A percentile compares a stretch with the other conserved stretches of the same genome.
These are phyloP conservation scores for Drosophila nigritarsus DNA, from an alignment of 2,888 invertebrate species.

Conservation along the genomic window DNA sequence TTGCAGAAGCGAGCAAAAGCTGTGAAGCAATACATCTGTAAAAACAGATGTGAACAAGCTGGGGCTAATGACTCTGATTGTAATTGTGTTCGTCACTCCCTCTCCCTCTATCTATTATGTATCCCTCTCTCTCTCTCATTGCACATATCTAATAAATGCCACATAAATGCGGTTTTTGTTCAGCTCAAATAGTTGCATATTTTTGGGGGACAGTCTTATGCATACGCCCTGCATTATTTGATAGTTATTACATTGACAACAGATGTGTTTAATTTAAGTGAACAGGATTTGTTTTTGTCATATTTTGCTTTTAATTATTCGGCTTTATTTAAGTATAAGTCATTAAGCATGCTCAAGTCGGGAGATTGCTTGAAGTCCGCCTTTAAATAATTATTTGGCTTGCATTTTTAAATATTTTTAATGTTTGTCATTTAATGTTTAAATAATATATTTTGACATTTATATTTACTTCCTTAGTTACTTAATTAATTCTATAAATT, in stretches of 20 bases:
- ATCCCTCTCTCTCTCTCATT: neutral
- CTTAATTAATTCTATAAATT: neutral
- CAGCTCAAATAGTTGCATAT: conserved; percentile 24
- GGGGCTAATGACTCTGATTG: conserved; percentile 59
- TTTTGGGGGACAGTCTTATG: neutral
- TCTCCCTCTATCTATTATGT: neutral
- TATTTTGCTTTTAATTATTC: conserved; percentile 8
- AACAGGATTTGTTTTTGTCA: conserved; percentile 1
- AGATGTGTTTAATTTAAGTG: conserved; percentile 3
- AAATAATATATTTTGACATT: neutral
- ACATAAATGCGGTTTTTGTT: conserved; percentile 35
- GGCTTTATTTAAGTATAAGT: neutral
- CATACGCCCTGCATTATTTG: too few species aligned
- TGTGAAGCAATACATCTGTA: conserved; percentile 70
- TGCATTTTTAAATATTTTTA: neutral
- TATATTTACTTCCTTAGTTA: neutral
- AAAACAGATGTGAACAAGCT: conserved; percentile 73
- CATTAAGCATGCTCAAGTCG: neutral
- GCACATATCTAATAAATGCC: conserved; percentile 41
- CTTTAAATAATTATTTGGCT: neutral
- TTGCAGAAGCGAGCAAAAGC: too few species aligned
- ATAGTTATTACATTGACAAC: neutral
- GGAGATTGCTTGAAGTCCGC: neutral
- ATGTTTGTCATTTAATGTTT: neutral
- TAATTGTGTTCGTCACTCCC: conserved; percentile 13